Evolutionary conservation across 2,888 invertebrate genomes (phyloP).

Genomic region (Drosophila mettleri): DNA sequence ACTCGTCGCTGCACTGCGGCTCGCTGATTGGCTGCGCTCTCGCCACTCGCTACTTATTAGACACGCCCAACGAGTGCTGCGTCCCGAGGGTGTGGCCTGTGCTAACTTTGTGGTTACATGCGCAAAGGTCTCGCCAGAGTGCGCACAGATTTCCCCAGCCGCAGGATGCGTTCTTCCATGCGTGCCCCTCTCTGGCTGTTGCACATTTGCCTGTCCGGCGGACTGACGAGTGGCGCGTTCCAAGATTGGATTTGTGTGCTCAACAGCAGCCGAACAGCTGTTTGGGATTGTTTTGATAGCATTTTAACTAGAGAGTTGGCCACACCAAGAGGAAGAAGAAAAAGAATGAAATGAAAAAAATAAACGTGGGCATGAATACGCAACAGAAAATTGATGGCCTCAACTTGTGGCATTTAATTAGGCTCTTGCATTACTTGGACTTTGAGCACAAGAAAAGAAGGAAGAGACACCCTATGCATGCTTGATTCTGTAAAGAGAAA

Average conservation of each 20-base stretch:
- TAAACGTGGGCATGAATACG: constrained; percentile 8
- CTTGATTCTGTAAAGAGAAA: background rate
- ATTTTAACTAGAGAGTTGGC: constrained; percentile 7
- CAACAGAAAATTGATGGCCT: constrained; percentile 6
- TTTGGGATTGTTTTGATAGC: constrained; percentile 52
- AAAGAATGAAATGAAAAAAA: constrained; percentile 6
- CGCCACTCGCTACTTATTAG: constrained; percentile 60
- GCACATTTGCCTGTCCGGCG: constrained; percentile 52
- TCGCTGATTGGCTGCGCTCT: constrained; percentile 59
- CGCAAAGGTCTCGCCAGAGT: constrained; percentile 57
- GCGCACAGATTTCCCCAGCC: constrained; percentile 69
- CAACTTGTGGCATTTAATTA: constrained; percentile 27
- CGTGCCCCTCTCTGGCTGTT: constrained; percentile 66
- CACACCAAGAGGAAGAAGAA: background rate
- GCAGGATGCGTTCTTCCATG: constrained; percentile 47
- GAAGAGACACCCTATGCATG: background rate
- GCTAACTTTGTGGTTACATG: constrained; percentile 45
- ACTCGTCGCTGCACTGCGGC: constrained; percentile 49
- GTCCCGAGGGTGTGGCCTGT: constrained; percentile 53
- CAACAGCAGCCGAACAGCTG: constrained; percentile 67
- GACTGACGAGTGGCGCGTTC: constrained; percentile 41
- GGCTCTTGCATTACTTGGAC: constrained; percentile 1
- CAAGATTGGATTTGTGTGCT: constrained; percentile 34
- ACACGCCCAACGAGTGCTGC: constrained; percentile 49
- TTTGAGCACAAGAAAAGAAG: background rate